Conservation (phyloP, 1,140 invertebrate species). For the Cheumatopsyche charites region DNA sequence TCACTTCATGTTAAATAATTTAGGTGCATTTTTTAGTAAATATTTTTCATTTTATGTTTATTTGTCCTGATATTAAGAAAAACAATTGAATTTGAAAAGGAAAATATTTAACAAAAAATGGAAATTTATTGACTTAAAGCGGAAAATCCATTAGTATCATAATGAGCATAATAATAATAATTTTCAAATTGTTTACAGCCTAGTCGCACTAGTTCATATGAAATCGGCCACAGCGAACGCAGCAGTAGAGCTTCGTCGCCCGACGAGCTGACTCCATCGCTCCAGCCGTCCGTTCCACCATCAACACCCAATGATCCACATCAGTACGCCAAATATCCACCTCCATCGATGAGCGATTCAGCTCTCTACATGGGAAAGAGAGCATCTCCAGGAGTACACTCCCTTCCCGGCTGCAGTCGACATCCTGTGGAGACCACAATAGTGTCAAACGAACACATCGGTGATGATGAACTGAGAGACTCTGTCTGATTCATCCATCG, state of each 20-base stretch:
- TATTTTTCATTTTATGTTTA: no score
- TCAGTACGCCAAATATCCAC: conserved; percentile 35
- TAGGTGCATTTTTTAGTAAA: no score
- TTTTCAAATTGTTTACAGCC: conserved; percentile 35
- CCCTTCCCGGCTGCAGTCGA: conserved; percentile 43
- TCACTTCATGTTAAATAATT: no score
- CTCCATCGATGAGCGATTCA: conserved; percentile 28
- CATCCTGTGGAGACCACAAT: conserved; percentile 42
- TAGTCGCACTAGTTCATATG: conserved; percentile 54
- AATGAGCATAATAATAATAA: conserved; percentile 1
- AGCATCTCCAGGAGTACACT: conserved; percentile 34
- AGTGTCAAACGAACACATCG: conserved; percentile 33
- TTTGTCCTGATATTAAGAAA: no score
- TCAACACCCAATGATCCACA: conserved; percentile 21
- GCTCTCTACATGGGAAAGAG: conserved; percentile 7
- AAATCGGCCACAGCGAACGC: conserved; percentile 58
- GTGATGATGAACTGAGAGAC: conserved; percentile 32
- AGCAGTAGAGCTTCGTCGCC: conserved; percentile 64
- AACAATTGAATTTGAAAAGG: no score
- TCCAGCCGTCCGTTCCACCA: conserved; percentile 42
- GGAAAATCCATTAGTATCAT: no score
- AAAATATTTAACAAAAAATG: no score
- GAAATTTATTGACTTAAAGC: no score
- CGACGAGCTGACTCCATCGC: conserved; percentile 62
- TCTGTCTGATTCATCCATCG: conserved; percentile 40